Conservation (phyloP, 2,888 invertebrate species). For the Sarcophaga rosellei region DNA sequence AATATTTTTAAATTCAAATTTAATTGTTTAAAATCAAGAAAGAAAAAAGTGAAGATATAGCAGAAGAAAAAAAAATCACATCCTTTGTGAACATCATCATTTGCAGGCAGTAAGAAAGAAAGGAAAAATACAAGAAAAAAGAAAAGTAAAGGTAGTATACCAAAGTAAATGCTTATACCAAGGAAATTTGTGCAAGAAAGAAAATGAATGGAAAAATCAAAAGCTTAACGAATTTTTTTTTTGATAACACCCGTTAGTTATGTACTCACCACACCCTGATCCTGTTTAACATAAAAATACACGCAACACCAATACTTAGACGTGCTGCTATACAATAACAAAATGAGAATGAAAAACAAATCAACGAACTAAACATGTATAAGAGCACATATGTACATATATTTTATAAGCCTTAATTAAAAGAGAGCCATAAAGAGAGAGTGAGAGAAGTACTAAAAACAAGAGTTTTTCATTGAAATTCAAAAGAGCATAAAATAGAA, state of each 20-base stretch:
- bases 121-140: slow-evolving; percentile 53
- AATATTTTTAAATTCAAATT: background rate
- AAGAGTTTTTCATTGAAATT: background rate
- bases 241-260: slow-evolving; percentile 19
- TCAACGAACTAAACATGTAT: no score
- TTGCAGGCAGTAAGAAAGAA: slow-evolving; percentile 57
- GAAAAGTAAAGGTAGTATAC: slow-evolving; percentile 63
- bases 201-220: slow-evolving; percentile 35
- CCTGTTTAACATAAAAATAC: slow-evolving; percentile 71
- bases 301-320: slow-evolving; percentile 45
- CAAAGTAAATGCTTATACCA: slow-evolving; percentile 59
- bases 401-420: slow-evolving; percentile 4
- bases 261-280: slow-evolving; percentile 80
- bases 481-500: background rate
- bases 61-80: slow-evolving; percentile 36
- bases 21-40: slow-evolving; percentile 25
- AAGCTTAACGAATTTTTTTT: slow-evolving; percentile 31
- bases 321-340: no score
- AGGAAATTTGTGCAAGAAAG: slow-evolving; percentile 38
- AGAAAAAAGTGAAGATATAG: background rate
- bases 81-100: slow-evolving; percentile 56
- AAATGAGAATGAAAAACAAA: no score
- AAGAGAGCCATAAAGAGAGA: slow-evolving; percentile 15
- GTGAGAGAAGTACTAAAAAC: slow-evolving; percentile 13
- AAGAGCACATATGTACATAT: background rate